Base-by-base conservation (phyloP, 2,888 invertebrate species). In the Archips crataeganus region DNA sequence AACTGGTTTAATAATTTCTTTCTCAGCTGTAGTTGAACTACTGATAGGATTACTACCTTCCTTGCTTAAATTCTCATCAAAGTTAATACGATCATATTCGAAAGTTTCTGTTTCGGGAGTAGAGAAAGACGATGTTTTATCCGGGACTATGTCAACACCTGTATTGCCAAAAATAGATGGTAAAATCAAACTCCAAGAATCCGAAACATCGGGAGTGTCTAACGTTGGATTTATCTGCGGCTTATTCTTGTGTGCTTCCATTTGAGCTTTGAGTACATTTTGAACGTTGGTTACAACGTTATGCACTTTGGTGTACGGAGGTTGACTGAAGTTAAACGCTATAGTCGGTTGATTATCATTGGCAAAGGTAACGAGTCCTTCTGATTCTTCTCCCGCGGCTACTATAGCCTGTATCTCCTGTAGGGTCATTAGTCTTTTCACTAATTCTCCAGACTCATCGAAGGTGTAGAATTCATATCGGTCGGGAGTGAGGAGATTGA, bases 381-480 rank as follows among this genome's bases (percentile, higher is more conserved):
- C 96, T 62, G 96, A 96, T 74, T 96, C 96, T 84, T 97, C 97
- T 0, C 97, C 97, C 49, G 96, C 97, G 0, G 98, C 98, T 47
- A 98, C 97, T 75, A 98, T 97, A 59, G 97, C 96, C 85, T 97
- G 97, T 77, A 98, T 98, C 90, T 98, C 97, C 82, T 97, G 96
- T 80, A 97, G 91, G 8, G 98, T 97, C 98, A 98, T 98, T 47
- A 98, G 94, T 75, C 97, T 95, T 83, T 97, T 97, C 0, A 98
- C 96, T 34, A 98, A 94, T 82, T 98, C 97, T 13, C 98, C 98
- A 71, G 96, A 96, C 82, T 97, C 97, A 82, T 98, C 97, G 82
- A 98, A 97, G 0, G 98, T 98, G 85, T 97, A 98, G 87, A 98
- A 98, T 85, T 98, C 98, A 87, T 98, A 98, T 84, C 97, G 95